Base-by-base conservation (phyloP, 2,888 invertebrate species). In the Unio delphinus region DNA sequence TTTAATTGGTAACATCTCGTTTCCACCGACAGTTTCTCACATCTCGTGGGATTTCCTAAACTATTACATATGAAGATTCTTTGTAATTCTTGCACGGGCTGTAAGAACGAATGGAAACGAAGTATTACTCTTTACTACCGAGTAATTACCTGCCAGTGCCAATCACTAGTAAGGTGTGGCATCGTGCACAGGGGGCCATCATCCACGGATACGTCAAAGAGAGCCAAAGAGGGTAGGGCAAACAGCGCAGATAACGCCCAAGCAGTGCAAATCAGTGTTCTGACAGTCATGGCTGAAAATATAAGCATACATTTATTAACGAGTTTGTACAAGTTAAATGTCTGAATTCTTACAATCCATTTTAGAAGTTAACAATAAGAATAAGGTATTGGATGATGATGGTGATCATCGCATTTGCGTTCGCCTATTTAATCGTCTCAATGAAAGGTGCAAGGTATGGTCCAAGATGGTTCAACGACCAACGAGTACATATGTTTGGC, bases 121-220 rank as follows among this genome's bases (percentile, higher is more conserved):
- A 15, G 3, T 45, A 11, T 11, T 15, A 45, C 3, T 15, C 11
- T 45, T 45, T 45, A 45, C 15, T 45, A 45, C 15, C 15, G 3
- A 2, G 15, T 3, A 2, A 73, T 67, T 72, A 87, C 87, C 83
- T 83, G 78, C 85, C 85, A 86, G 61, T 87, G 84, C 80, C 83
- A 83, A 8, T 59, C 64, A 65, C 79, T 66, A 1, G 79, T 72
- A 60, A 87, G 72, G 30, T 76, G 69, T 11, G 80, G 80, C 76
- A 83, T 83, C 71, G 82, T 82, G 66, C 86, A 86, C 64, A 81
- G 78, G 20, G 67, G 68, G 23, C 74, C 73, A 20, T 72, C 73
- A 20, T 79, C 68, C 7, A 67, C 61, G 2, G 59, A 34, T 1
- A 70, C 70, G 45, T 80, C 79, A 71, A 80, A 83, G 5, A 86